Percentiles rank a stretch among this genome's conserved stretches.
phyloP scores from a whole-genome alignment of 2,888 invertebrate genomes.

The Micropterix aruncella region DNA sequence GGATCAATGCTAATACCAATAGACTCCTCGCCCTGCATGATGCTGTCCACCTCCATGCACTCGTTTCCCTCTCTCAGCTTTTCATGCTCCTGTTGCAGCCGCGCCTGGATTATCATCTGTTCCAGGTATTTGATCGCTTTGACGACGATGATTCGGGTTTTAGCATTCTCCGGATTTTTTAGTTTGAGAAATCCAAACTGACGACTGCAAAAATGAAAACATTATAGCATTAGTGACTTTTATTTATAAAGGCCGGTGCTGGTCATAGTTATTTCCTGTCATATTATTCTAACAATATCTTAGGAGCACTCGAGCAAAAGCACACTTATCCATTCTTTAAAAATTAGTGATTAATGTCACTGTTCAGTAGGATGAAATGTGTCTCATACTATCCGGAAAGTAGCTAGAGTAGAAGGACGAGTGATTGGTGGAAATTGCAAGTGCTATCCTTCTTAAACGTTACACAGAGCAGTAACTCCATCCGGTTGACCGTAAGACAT shows the following conservation, averaged over 20 bases:
- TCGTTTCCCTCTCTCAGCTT: conserved; percentile 11
- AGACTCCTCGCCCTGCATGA: conserved; percentile 32
- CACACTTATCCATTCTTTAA: too few species aligned
- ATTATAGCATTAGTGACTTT: too few species aligned
- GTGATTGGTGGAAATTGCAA: too few species aligned
- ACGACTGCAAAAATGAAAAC: conserved; percentile 50
- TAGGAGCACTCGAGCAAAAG: neutral
- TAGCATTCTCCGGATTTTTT: conserved; percentile 64
- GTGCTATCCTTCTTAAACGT: too few species aligned
- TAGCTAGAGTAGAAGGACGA: too few species aligned
- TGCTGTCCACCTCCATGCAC: conserved; percentile 8
- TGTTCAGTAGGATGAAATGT: too few species aligned
- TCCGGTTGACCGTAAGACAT: too few species aligned
- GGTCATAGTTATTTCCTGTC: neutral
- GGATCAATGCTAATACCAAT: conserved; percentile 70
- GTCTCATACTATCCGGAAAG: too few species aligned
- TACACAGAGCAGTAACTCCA: too few species aligned
- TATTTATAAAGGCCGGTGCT: too few species aligned
- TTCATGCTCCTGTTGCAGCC: conserved; percentile 19
- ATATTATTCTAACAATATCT: neutral
- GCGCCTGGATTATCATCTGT: conserved; percentile 69
- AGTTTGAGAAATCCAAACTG: conserved; percentile 84
- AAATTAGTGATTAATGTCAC: too few species aligned
- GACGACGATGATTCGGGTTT: conserved; percentile 66
- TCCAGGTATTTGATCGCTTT: conserved; percentile 80